A percentile compares a stretch with the other conserved stretches of the same genome.
phyloP scores from a whole-genome alignment of 2,888 invertebrate genomes.

The Hyles lineata region DNA sequence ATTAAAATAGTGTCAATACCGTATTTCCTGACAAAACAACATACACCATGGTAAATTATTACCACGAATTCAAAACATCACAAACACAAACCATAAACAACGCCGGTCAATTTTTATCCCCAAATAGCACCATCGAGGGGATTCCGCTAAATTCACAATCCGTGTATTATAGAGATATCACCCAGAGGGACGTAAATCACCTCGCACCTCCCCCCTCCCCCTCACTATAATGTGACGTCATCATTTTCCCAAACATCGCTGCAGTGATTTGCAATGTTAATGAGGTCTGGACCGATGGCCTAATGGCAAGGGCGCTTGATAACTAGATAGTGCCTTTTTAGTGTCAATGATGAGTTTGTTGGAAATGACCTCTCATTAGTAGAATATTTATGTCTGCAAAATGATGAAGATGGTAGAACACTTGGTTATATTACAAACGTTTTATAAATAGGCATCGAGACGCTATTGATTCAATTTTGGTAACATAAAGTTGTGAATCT shows the following conservation, averaged over 20 bases:
- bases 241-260: background rate
- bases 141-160: conserved; percentile 17
- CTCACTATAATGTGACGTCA: background rate
- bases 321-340: background rate
- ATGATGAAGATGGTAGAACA: no score
- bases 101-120: background rate
- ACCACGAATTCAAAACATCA: background rate
- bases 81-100: background rate
- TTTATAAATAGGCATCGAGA: no score
- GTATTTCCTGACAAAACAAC: background rate
- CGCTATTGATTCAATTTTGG: no score
- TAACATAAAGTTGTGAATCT: no score
- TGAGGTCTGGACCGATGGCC: background rate
- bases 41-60: no score
- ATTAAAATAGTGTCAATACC: background rate
- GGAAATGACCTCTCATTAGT: no score
- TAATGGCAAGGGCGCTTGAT: background rate
- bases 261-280: conserved; percentile 21
- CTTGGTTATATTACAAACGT: no score
- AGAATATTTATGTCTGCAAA: no score
- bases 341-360: background rate
- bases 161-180: background rate
- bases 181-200: conserved; percentile 1
- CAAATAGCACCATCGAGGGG: background rate
- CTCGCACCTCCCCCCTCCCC: background rate